Evolutionary conservation across 2,888 invertebrate species (phyloP), one percentile per base, ranked within the genome.

Genomic region (Hypercompe scribonia): DNA sequence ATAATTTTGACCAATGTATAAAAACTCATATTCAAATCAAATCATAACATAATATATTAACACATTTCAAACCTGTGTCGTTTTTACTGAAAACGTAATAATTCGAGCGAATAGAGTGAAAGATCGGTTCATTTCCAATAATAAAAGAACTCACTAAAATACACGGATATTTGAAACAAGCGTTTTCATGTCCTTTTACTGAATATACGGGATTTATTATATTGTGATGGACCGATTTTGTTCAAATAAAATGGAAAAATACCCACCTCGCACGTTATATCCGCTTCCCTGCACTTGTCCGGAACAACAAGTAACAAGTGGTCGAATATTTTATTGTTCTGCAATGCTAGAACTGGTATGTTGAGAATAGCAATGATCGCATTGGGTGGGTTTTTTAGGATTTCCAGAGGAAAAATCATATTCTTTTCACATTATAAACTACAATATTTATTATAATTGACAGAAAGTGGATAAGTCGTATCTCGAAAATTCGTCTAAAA

Each of bases 251-350:
- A 33, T 11, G 63, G 11, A 42, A 58, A 34, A 70, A 73, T 67
- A 69, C 61, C 50, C 74, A 61, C 68, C 33, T 74, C 75, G 79
- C 74, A 75, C 76, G 73, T 83, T 81, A 73, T 73, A 74, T 86
- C 76, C 84, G 85, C 86, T 79, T 84, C 80, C 82, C 76, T 84
- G 84, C 85, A 81, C 83, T 86, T 86, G 87, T 89, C 84, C 75
- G 72, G 79, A 77, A 79, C 84, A 86, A 83, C 81, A 79, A 82
- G 77, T 82, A 84, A 84, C 81, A 82, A 84, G 83, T 84, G 78
- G 82, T 79, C 78, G 79, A 81, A 78, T 77, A 69, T 75, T 78
- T 76, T 74, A 67, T 70, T 66, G 66, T 74, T 63, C 31, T 73
- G 65, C 58, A 28, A 36, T 64, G 11, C 81, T 81, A 68, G 83